phyloP scores from a whole-genome alignment of 2,888 invertebrate species.

The Scaeva pyrastri region DNA sequence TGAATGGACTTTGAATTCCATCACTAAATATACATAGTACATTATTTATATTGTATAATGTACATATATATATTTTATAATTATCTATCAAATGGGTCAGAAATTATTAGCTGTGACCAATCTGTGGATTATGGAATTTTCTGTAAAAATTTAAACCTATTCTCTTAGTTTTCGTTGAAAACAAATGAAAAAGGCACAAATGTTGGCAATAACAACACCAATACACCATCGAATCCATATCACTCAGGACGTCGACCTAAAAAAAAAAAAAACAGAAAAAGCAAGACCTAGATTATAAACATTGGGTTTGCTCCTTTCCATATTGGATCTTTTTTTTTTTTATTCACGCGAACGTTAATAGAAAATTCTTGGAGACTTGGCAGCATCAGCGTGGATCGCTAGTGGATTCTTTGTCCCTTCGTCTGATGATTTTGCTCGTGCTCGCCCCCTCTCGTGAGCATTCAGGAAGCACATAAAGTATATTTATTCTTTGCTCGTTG shows the following conservation, averaged over 20 bases:
- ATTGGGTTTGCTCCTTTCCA: constrained; percentile 54
- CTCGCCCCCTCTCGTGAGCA: constrained; percentile 3
- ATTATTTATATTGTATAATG: no score
- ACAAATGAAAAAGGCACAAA: constrained; percentile 39
- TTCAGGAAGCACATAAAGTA: constrained; percentile 62
- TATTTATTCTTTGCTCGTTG: constrained; percentile 67
- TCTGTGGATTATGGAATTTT: constrained; percentile 53
- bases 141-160: constrained; percentile 15
- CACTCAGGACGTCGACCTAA: constrained; percentile 70
- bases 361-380: constrained; percentile 46
- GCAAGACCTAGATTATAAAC: constrained; percentile 69
- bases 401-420: constrained; percentile 53
- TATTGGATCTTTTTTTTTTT: constrained; percentile 31
- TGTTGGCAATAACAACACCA: constrained; percentile 20
- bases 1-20: no score
- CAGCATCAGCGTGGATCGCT: constrained; percentile 44
- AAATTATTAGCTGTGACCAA: constrained; percentile 68
- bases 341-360: constrained; percentile 61
- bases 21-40: no score
- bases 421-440: not conserved
- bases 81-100: constrained; percentile 26
- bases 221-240: constrained; percentile 30
- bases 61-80: no score
- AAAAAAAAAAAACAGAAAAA: constrained; percentile 27
- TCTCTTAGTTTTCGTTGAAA: constrained; percentile 49